A percentile compares a stretch with the other conserved stretches of the same genome.
phyloP scores from a whole-genome alignment of 2,888 invertebrate genomes.

The Cephus nigrinus region DNA sequence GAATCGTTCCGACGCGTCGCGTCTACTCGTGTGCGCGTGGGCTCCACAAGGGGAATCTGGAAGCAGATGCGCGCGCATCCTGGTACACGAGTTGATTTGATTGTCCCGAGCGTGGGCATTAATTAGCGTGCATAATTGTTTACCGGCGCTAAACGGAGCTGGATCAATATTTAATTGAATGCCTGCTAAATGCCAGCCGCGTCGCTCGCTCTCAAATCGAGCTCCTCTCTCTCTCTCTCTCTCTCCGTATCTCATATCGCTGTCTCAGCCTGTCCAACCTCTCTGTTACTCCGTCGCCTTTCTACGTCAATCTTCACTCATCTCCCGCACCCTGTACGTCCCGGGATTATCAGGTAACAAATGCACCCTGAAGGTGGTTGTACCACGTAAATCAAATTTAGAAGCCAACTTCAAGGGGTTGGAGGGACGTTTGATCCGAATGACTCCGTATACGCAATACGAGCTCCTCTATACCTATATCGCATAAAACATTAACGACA shows the following conservation, averaged over 20 bases:
- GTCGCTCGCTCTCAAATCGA: constrained; percentile 53
- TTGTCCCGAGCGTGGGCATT: constrained; percentile 57
- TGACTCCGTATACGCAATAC: too few relatives aligned
- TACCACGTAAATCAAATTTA: not conserved
- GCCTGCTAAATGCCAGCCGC: constrained; percentile 59
- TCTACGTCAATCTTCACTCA: constrained; percentile 3
- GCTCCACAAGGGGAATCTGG: not conserved
- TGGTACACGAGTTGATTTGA: constrained; percentile 51
- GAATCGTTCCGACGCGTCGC: not conserved
- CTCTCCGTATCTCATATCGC: constrained; percentile 3
- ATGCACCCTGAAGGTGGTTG: too few relatives aligned
- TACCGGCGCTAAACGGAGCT: constrained; percentile 60
- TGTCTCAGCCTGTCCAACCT: constrained; percentile 27
- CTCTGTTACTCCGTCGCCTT: constrained; percentile 32
- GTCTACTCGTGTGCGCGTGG: not conserved
- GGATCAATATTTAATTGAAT: constrained; percentile 65
- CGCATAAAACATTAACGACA: not conserved
- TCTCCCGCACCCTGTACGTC: too few relatives aligned
- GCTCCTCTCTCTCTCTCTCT: constrained; percentile 20
- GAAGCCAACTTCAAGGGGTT: not conserved
- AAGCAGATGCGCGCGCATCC: not conserved
- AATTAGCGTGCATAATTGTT: constrained; percentile 65
- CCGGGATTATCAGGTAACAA: too few relatives aligned
- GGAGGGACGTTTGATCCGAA: not conserved
- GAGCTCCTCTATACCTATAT: not conserved